Conservation (phyloP, 2,113 vertebrate species). For the Oryzias curvinotus region DNA sequence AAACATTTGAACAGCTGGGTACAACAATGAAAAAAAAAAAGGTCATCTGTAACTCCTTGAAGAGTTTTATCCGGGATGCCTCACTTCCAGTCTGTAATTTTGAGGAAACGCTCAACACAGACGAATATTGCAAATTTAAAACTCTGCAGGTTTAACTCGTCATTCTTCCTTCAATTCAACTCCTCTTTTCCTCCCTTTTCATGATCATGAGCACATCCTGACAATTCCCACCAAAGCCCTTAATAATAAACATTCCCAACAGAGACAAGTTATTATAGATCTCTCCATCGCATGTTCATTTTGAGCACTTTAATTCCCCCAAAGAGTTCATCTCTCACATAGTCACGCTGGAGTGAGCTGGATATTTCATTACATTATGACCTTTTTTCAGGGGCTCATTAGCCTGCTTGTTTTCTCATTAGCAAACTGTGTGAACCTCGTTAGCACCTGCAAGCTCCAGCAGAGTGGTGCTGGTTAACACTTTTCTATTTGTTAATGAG, state of each 20-base stretch:
- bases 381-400: slow-evolving; percentile 71
- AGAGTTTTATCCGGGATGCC: too few relatives aligned
- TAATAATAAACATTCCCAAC: slow-evolving; percentile 55
- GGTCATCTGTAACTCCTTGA: too few relatives aligned
- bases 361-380: slow-evolving; percentile 71
- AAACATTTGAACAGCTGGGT: neutral
- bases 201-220: slow-evolving; percentile 4
- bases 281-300: slow-evolving; percentile 59
- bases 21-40: neutral
- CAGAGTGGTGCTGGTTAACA: slow-evolving; percentile 30
- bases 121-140: neutral
- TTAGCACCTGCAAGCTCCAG: slow-evolving; percentile 51
- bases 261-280: slow-evolving; percentile 58
- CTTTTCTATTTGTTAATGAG: slow-evolving; percentile 42
- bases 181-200: slow-evolving; percentile 11
- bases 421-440: slow-evolving; percentile 56
- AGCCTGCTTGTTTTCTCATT: slow-evolving; percentile 69
- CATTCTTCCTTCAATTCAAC: slow-evolving; percentile 2
- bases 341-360: slow-evolving; percentile 27
- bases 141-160: slow-evolving; percentile 6
- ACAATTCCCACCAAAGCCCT: slow-evolving; percentile 37
- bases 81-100: neutral
- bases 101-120: neutral
- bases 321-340: slow-evolving; percentile 55
- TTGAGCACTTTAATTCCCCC: slow-evolving; percentile 67